Percentiles rank a stretch among this genome's conserved stretches.
phyloP scores from a whole-genome alignment of 2,113 vertebrate genomes.

The Craseonycteris thonglongyai region DNA sequence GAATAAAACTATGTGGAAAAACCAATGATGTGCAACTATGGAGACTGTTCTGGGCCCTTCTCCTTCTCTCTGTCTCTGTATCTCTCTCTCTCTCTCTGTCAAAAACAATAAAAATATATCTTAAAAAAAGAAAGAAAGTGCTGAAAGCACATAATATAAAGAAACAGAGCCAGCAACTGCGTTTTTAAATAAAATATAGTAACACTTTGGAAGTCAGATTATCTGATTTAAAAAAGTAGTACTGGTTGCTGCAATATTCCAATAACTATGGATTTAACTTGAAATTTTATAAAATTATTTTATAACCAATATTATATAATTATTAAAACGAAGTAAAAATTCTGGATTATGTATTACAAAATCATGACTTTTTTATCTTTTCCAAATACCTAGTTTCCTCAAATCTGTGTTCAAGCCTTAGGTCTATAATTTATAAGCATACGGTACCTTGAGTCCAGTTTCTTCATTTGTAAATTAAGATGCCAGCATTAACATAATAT shows the following conservation, averaged over 20 bases:
- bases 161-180: neutral
- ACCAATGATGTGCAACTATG: too few relatives aligned
- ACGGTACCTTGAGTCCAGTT: neutral
- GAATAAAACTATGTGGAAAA: too few relatives aligned
- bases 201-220: neutral
- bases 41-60: too few relatives aligned
- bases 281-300: neutral
- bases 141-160: neutral
- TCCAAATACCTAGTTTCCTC: neutral
- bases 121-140: neutral
- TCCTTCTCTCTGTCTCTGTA: too few relatives aligned
- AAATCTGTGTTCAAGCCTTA: neutral
- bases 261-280: neutral
- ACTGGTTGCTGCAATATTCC: neutral
- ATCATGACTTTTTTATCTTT: neutral
- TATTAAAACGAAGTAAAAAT: conserved; percentile 8
- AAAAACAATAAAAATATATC: too few relatives aligned
- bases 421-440: neutral
- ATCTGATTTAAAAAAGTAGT: neutral
- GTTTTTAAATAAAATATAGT: neutral
- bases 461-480: neutral
- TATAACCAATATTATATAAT: neutral
- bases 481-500: neutral
- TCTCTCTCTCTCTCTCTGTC: too few relatives aligned
- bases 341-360: neutral